A percentile compares a stretch with the other conserved stretches of the same genome.
Conservation (phyloP, 2,113 vertebrate species). For the Sebastes schlegelii region DNA sequence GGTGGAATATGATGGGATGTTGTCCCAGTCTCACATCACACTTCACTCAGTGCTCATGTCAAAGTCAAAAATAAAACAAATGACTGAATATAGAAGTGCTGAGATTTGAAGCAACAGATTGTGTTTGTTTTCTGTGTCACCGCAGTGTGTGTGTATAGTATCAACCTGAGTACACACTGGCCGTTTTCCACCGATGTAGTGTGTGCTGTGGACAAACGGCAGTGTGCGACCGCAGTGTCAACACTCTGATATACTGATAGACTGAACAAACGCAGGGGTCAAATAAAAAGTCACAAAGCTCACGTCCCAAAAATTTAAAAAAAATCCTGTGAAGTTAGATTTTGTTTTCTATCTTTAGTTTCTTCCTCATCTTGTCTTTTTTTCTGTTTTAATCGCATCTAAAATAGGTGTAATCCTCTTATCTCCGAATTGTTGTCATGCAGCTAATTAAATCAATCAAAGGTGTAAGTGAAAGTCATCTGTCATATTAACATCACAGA, state of each 20-base stretch:
- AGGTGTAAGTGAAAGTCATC: conserved; percentile 13
- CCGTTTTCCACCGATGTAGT: conserved; percentile 57
- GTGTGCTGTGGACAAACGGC: conserved; percentile 68
- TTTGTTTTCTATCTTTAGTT: neutral
- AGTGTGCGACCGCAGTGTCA: conserved; percentile 43
- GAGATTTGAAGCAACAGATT: conserved; percentile 38
- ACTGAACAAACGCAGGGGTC: conserved; percentile 64
- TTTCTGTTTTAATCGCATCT: neutral
- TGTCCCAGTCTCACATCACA: neutral
- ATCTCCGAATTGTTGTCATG: too few relatives aligned
- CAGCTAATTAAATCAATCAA: conserved; percentile 21
- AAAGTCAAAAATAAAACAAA: conserved; percentile 49
- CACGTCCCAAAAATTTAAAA: neutral
- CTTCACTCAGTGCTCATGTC: conserved; percentile 11
- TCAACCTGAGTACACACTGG: conserved; percentile 75
- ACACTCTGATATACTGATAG: conserved; percentile 53
- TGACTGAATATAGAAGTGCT: conserved; percentile 18
- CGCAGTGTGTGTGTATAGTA: conserved; percentile 50
- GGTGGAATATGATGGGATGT: neutral
- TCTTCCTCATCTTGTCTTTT: too few relatives aligned
- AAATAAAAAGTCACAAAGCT: conserved; percentile 55
- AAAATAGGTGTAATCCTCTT: neutral
- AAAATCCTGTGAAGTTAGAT: neutral
- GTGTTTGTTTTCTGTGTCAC: conserved; percentile 55
- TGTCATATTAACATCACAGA: conserved; percentile 14